Conservation (phyloP, 1,140 invertebrate genomes). For the Idris sp. region DNA sequence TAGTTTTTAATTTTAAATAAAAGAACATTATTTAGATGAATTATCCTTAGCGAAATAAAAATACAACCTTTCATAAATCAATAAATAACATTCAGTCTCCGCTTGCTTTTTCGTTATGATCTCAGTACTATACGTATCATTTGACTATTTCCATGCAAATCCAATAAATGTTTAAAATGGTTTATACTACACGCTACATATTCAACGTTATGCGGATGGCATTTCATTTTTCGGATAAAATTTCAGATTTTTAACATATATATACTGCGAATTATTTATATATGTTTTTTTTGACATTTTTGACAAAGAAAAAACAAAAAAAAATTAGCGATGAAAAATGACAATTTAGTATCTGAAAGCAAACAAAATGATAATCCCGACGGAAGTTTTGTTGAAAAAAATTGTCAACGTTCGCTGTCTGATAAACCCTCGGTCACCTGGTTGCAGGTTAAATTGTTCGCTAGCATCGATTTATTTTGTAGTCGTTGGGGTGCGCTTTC, state of each 20-base stretch:
- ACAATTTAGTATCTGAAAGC: constrained; percentile 21
- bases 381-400: constrained; percentile 48
- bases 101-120: constrained; percentile 30
- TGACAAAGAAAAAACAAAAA: background rate
- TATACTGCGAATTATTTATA: background rate
- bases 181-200: constrained; percentile 30
- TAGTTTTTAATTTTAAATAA: no score
- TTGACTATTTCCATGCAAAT: constrained; percentile 39
- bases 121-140: constrained; percentile 25
- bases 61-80: constrained; percentile 33
- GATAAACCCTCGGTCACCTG: constrained; percentile 47
- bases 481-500: constrained; percentile 26
- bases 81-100: constrained; percentile 20
- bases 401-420: constrained; percentile 22
- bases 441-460: constrained; percentile 47
- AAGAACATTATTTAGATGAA: no score
- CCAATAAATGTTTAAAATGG: constrained; percentile 36
- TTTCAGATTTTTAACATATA: constrained; percentile 13
- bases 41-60: constrained; percentile 11
- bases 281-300: background rate
- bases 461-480: constrained; percentile 55
- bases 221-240: constrained; percentile 28
- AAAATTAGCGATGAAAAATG: constrained; percentile 5
- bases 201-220: constrained; percentile 11
- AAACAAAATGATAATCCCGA: constrained; percentile 27